Evolutionary conservation across 2,888 invertebrate species (phyloP), one percentile per base, ranked within the genome.

Genomic region (Tipula helvola): DNA sequence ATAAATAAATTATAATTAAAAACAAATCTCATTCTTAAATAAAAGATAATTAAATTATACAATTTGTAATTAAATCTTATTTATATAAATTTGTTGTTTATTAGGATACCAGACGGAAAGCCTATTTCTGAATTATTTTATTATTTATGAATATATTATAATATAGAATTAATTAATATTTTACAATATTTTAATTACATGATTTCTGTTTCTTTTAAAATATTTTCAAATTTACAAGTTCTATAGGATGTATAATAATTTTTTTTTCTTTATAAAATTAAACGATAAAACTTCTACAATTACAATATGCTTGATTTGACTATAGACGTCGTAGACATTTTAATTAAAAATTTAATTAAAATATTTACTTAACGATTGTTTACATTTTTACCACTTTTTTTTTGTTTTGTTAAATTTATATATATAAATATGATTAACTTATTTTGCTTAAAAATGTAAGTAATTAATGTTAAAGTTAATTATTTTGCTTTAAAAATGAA

Each of bases 301-400:
- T 57, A 57, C 16, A 57, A 16, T 57, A 57, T 57, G 52, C 8
- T 57, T 57, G 10, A 16, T 57, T 57, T 71, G 71, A 71, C 71
- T 71, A 71, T 28, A 71, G 71, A 71, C 28, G 71, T 71, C 4
- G 71, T 12, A 71, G 71, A 71, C 28, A 71, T 71, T 71, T 71
- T 71, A 71, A 71, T 71, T 71, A 71, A 71, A 71, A 71, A 71
- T 71, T 71, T 71, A 71, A 71, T 71, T 71, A 71, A 71, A 71
- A 71, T 71, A 71, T 71, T 18, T 71, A 71, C 71, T 18, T 71
- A 28, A 71, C 18, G 28, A 71, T 71, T 28, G 8, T n/a, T 52
- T 52, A 52, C 4, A 52, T n/a, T n/a, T 52, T 52, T 28, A 1
- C 28, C 28, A 28, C 28, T 28, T 52, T 16, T 3, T 16, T 71